These are phyloP conservation scores for Sphaeramia orbicularis DNA, from an alignment of 2,797 vertebrate species.

Conservation along the genomic window DNA sequence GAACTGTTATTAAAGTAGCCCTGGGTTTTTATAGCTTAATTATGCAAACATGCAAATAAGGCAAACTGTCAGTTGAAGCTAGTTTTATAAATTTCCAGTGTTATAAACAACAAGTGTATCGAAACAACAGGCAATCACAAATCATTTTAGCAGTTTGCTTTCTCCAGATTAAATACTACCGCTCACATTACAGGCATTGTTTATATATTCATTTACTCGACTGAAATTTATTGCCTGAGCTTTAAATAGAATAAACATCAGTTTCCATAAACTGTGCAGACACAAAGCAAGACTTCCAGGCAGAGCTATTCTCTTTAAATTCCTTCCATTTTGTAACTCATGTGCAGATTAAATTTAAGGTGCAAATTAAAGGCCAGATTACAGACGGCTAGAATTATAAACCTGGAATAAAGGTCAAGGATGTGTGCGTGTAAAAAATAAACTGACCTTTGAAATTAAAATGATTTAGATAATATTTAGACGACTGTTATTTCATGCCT, in stretches of 20 bases:
- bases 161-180: constrained; percentile 2
- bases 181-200: constrained; percentile 10
- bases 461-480: constrained; percentile 20
- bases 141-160: not conserved
- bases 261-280: constrained; percentile 9
- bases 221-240: constrained; percentile 20
- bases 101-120: constrained; percentile 4
- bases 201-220: constrained; percentile 33
- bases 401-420: constrained; percentile 6
- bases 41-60: constrained; percentile 25
- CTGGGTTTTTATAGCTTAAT: no score
- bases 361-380: constrained; percentile 10
- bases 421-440: not conserved
- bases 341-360: not conserved
- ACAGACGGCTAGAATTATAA: not conserved
- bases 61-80: not conserved
- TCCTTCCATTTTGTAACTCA: constrained; percentile 17
- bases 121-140: not conserved
- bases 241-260: constrained; percentile 32
- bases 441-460: constrained; percentile 14
- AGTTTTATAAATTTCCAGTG: not conserved
- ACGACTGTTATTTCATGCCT: constrained; percentile 22
- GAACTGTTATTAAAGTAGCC: no score
- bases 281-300: constrained; percentile 33
- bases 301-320: constrained; percentile 23